phyloP scores from a whole-genome alignment of 1,140 invertebrate species.

The Oryzaephilus surinamensis region DNA sequence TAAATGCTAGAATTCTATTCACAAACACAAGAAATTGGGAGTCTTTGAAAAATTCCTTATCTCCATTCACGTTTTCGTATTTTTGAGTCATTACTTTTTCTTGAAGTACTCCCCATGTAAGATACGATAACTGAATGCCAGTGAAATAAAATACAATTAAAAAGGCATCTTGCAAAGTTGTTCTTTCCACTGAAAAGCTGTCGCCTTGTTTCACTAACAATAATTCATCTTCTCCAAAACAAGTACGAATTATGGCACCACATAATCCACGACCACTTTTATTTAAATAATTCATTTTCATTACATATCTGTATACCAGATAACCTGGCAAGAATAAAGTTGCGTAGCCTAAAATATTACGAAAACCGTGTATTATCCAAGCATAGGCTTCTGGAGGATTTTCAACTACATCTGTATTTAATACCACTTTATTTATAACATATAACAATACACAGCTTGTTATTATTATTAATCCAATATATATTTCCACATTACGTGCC shows the following conservation, averaged over 20 bases:
- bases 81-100: slow-evolving; percentile 85
- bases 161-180: slow-evolving; percentile 44
- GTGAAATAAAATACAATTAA: slow-evolving; percentile 69
- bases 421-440: too few species aligned
- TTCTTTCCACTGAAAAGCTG: slow-evolving; percentile 28
- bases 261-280: slow-evolving; percentile 55
- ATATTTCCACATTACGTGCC: too few species aligned
- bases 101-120: slow-evolving; percentile 91
- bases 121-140: slow-evolving; percentile 81
- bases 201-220: slow-evolving; percentile 27
- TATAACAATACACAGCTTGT: too few species aligned
- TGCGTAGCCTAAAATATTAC: slow-evolving; percentile 82
- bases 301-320: slow-evolving; percentile 74
- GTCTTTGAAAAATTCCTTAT: slow-evolving; percentile 68
- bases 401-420: too few species aligned
- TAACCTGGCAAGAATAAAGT: slow-evolving; percentile 80
- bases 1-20: slow-evolving; percentile 79
- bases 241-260: slow-evolving; percentile 47
- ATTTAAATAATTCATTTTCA: slow-evolving; percentile 70
- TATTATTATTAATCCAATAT: too few species aligned
- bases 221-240: slow-evolving; percentile 45
- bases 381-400: too few species aligned
- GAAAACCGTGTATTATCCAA: slow-evolving; percentile 65
- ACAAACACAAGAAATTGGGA: slow-evolving; percentile 94
- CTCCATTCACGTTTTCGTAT: slow-evolving; percentile 52